These are phyloP conservation scores for Drosophila jambulina DNA, from an alignment of 1,140 invertebrate genomes.

Conservation along the genomic window DNA sequence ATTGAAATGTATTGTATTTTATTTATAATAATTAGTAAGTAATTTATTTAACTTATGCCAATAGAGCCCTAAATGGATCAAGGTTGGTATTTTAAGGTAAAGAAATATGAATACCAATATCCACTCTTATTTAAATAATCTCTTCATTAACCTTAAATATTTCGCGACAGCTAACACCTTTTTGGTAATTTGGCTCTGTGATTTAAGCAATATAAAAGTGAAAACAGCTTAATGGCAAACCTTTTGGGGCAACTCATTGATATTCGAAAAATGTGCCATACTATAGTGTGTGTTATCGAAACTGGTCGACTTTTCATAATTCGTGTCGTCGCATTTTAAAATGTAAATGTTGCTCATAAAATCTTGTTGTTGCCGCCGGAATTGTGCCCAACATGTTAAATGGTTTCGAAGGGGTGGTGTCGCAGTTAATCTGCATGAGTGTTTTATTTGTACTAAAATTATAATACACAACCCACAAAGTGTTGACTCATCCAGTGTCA, in stretches of 20 bases:
- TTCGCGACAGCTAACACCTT: background rate
- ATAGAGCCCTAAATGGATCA: background rate
- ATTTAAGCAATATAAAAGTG: slow-evolving; percentile 29
- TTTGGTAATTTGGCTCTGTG: slow-evolving; percentile 2
- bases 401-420: slow-evolving; percentile 10
- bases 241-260: slow-evolving; percentile 22
- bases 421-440: background rate
- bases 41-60: no score
- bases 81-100: background rate
- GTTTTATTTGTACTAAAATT: slow-evolving; percentile 31
- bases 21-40: background rate
- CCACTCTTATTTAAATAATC: slow-evolving; percentile 2
- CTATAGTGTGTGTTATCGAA: slow-evolving; percentile 23
- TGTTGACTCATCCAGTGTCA: slow-evolving; percentile 39
- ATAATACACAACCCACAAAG: slow-evolving; percentile 9
- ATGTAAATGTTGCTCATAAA: slow-evolving; percentile 33
- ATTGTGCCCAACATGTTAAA: slow-evolving; percentile 11
- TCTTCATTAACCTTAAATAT: background rate
- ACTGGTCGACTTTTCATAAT: slow-evolving; percentile 36
- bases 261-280: slow-evolving; percentile 29
- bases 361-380: background rate
- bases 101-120: background rate
- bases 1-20: background rate
- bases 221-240: slow-evolving; percentile 6
- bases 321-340: slow-evolving; percentile 34